These are phyloP conservation scores for Callinectes sapidus DNA, from an alignment of 2,888 invertebrate genomes.

Conservation along the genomic window DNA sequence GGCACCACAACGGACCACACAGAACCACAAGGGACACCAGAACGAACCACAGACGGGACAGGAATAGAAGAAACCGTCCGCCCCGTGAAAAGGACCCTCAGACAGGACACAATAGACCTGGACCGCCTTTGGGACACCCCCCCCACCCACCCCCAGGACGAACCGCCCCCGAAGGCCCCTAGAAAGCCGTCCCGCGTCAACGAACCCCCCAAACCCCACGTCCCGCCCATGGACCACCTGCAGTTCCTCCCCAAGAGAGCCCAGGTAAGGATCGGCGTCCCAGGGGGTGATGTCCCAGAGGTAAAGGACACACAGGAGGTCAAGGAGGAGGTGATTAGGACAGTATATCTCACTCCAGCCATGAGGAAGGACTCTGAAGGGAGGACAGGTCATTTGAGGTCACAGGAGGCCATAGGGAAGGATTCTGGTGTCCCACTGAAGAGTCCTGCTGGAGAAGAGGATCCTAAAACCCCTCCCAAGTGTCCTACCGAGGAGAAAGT, in stretches of 20 bases:
- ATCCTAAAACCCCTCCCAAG: background rate
- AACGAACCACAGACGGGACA: too few relatives aligned
- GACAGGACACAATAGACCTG: slow-evolving; percentile 37
- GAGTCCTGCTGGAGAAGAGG: background rate
- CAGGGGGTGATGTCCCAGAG: background rate
- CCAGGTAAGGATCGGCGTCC: background rate
- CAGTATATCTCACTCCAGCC: too few relatives aligned
- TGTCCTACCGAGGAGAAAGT: background rate
- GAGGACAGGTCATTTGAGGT: too few relatives aligned
- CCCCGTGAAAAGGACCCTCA: background rate
- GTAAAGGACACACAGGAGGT: background rate
- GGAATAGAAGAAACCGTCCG: background rate
- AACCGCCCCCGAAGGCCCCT: background rate
- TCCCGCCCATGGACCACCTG: background rate
- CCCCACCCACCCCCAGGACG: background rate
- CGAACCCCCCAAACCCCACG: background rate
- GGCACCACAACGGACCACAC: background rate
- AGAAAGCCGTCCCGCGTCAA: background rate
- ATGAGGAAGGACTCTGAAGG: too few relatives aligned
- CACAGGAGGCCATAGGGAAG: background rate
- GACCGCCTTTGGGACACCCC: slow-evolving; percentile 21
- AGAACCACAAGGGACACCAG: too few relatives aligned
- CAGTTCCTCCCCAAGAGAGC: background rate
- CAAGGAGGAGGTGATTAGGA: too few relatives aligned
- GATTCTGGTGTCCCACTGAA: too few relatives aligned